phyloP scores from a whole-genome alignment of 2,113 vertebrate species.

The Chaenocephalus aceratus region DNA sequence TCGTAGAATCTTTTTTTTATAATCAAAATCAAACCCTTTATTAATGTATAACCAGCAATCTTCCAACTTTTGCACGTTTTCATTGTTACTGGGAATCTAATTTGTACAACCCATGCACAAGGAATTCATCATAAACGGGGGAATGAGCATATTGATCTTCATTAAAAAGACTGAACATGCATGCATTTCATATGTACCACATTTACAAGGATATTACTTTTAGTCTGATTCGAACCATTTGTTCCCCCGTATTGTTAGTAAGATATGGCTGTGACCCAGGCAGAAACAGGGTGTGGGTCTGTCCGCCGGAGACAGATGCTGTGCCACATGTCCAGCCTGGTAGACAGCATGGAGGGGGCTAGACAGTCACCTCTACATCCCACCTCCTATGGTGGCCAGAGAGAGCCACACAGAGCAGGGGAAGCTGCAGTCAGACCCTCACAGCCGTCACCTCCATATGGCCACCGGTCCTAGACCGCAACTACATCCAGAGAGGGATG shows the following conservation, averaged over 20 bases:
- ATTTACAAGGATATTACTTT: not conserved
- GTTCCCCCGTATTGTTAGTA: not conserved
- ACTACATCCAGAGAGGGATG: conserved; percentile 31
- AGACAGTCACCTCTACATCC: conserved; percentile 60
- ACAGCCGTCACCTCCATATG: conserved; percentile 77
- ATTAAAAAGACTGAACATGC: not conserved
- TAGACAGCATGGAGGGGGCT: conserved; percentile 69
- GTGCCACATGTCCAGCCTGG: conserved; percentile 80
- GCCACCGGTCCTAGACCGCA: conserved; percentile 26
- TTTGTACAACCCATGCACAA: too few species aligned
- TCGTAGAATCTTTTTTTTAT: not conserved
- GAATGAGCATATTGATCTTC: not conserved
- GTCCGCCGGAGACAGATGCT: conserved; percentile 74
- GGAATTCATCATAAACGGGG: not conserved
- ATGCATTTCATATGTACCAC: not conserved
- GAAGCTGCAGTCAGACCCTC: conserved; percentile 61
- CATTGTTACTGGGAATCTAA: conserved; percentile 1
- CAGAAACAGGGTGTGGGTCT: conserved; percentile 20
- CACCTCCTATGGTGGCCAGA: conserved; percentile 66
- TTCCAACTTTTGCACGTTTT: not conserved
- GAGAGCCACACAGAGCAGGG: conserved; percentile 61
- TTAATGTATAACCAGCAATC: not conserved
- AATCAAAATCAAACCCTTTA: not conserved
- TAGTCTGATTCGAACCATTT: not conserved
- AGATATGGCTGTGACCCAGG: conserved; percentile 8